Conservation (phyloP, 2,797 vertebrate species). For the Melanogrammus aeglefinus region DNA sequence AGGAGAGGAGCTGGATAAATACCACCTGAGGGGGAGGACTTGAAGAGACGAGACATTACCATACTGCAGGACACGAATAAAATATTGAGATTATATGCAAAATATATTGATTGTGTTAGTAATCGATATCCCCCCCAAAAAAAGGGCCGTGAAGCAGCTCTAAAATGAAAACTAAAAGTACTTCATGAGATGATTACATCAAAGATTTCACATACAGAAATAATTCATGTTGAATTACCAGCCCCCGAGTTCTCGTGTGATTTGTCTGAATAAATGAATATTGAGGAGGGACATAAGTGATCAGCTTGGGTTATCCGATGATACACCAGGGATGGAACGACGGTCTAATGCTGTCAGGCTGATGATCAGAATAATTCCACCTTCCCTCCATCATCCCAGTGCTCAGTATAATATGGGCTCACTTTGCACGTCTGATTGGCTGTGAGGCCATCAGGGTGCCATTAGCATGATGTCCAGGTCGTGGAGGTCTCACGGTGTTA, state of each 20-base stretch:
- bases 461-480: background rate
- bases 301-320: background rate
- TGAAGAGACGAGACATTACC: too few species aligned
- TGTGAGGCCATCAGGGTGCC: too few species aligned
- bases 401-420: background rate
- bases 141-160: background rate
- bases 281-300: background rate
- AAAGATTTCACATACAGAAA: background rate
- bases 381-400: background rate
- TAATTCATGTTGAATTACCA: background rate
- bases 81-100: background rate
- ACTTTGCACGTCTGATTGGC: too few species aligned
- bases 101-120: background rate
- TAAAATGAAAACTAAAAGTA: background rate
- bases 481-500: background rate
- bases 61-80: too few species aligned
- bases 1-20: too few species aligned
- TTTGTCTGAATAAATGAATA: background rate
- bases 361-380: background rate
- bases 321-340: background rate
- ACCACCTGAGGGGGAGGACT: too few species aligned
- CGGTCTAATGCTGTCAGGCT: background rate
- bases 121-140: background rate
- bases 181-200: background rate
- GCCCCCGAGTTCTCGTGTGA: background rate